Evolutionary conservation across 2,113 vertebrate species (phyloP).

Genomic region (Fregetta grallaria): DNA sequence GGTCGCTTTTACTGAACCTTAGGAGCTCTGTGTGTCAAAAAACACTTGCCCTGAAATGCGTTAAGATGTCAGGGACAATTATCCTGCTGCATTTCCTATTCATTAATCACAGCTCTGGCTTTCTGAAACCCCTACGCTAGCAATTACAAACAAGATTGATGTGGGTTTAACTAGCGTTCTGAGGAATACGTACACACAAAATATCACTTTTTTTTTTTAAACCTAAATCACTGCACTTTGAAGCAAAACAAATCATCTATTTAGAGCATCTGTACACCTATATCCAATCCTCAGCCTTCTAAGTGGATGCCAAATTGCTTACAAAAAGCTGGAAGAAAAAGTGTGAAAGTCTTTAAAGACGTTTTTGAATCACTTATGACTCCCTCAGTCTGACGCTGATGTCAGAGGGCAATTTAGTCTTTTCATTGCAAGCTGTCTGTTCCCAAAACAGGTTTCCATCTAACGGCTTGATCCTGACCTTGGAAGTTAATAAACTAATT

Average conservation of each 20-base stretch:
- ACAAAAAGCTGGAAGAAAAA: neutral
- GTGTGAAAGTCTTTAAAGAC: neutral
- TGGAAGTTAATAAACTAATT: neutral
- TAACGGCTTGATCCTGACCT: neutral
- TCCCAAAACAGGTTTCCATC: neutral
- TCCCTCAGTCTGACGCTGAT: neutral
- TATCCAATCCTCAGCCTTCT: neutral
- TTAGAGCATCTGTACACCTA: conserved; percentile 24
- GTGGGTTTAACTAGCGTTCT: neutral
- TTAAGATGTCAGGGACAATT: conserved; percentile 28
- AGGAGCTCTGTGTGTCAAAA: neutral
- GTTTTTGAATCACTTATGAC: neutral
- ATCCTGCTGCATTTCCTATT: neutral
- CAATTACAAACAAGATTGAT: neutral
- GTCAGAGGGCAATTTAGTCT: conserved; percentile 6
- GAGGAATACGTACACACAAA: neutral
- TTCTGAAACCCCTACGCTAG: neutral
- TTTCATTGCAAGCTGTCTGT: neutral
- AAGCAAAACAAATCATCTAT: conserved; percentile 44
- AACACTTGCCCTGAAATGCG: neutral
- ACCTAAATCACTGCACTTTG: conserved; percentile 11
- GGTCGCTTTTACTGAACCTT: neutral
- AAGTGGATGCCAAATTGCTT: conserved; percentile 29
- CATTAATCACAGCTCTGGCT: conserved; percentile 19
- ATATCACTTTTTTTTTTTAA: neutral